Evolutionary conservation across 2,113 vertebrate species (phyloP).

Genomic region (Argyrosomus japonicus): DNA sequence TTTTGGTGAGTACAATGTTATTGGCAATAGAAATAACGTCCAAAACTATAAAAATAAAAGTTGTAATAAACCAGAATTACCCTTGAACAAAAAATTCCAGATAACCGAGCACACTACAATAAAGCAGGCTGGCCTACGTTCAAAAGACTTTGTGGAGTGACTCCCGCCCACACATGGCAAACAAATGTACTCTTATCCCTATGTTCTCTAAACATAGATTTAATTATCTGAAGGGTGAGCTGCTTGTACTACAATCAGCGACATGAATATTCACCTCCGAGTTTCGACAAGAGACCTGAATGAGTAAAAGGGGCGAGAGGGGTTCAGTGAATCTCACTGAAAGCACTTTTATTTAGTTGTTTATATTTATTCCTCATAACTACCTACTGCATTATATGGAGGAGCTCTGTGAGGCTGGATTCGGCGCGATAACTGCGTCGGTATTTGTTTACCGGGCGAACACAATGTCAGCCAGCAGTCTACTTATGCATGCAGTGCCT

Average conservation of each 20-base stretch:
- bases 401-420: slow-evolving; percentile 37
- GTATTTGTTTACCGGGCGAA: slow-evolving; percentile 59
- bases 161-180: not conserved
- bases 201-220: slow-evolving; percentile 26
- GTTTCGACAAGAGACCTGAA: slow-evolving; percentile 28
- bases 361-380: slow-evolving; percentile 34
- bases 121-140: not conserved
- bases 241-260: slow-evolving; percentile 9
- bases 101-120: not conserved
- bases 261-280: slow-evolving; percentile 47
- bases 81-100: not conserved
- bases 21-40: not conserved
- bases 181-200: not conserved
- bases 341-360: slow-evolving; percentile 57
- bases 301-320: not conserved
- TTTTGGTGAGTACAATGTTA: not conserved
- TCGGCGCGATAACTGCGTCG: slow-evolving; percentile 37
- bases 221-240: slow-evolving; percentile 19
- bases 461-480: slow-evolving; percentile 54
- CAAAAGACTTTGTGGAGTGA: not conserved
- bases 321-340: slow-evolving; percentile 33
- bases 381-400: slow-evolving; percentile 20
- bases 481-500: slow-evolving; percentile 53
- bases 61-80: slow-evolving; percentile 31
- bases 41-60: not conserved